These are phyloP conservation scores for Sebastes cheni DNA, from an alignment of 2,797 vertebrate genomes.

Conservation along the genomic window DNA sequence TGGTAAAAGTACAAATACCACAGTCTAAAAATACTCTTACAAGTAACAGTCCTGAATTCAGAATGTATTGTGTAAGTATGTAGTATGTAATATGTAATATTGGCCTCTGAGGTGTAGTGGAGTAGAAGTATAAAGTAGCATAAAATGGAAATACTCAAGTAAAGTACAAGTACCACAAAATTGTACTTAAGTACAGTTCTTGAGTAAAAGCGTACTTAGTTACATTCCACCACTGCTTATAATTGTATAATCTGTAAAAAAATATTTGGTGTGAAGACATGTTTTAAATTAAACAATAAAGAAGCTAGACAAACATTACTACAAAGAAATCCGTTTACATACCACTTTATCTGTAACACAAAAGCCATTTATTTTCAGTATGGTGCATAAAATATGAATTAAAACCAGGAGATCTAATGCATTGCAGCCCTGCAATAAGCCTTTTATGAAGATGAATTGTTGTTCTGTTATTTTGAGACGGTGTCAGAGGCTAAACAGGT, in stretches of 20 bases:
- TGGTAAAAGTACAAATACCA: no score
- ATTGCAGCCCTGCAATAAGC: not conserved
- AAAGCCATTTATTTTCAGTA: not conserved
- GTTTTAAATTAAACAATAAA: not conserved
- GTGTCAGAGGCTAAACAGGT: not conserved
- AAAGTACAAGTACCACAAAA: no score
- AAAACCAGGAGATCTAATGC: not conserved
- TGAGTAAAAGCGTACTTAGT: rapidly evolving
- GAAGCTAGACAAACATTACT: not conserved
- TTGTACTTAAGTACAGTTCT: no score
- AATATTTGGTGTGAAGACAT: not conserved
- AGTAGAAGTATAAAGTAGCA: no score
- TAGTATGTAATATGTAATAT: no score
- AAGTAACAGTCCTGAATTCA: no score
- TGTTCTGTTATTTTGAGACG: not conserved
- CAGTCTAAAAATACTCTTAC: no score
- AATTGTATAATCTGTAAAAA: no score
- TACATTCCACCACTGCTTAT: no score
- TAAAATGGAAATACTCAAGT: no score
- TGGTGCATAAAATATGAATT: not conserved
- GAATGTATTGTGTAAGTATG: no score
- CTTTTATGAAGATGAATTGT: not conserved
- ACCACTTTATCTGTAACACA: not conserved
- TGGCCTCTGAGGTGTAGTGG: no score
- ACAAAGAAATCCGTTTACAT: not conserved